These are phyloP conservation scores for Gallinago undulata DNA, from an alignment of 2,113 vertebrate genomes.

Conservation along the genomic window DNA sequence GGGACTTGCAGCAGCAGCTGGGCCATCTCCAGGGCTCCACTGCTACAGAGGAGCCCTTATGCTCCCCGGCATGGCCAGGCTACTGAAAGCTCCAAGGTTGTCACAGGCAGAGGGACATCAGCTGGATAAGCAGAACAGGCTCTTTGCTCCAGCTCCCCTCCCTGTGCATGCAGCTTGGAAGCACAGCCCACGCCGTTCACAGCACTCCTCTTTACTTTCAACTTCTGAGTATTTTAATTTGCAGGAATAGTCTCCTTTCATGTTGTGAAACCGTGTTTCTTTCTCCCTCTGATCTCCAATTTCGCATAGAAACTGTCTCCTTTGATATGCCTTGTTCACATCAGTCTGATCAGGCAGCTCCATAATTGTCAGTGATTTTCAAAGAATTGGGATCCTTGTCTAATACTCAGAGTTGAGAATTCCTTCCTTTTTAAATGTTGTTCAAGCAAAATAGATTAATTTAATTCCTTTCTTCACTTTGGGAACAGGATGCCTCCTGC, in stretches of 20 bases:
- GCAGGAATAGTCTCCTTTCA: slow-evolving; percentile 70
- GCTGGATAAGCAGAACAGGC: background rate
- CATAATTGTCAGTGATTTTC: slow-evolving; percentile 73
- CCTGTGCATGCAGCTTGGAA: slow-evolving; percentile 6
- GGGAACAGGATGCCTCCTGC: slow-evolving; percentile 36
- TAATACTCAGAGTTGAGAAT: slow-evolving; percentile 37
- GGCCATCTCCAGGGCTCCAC: background rate
- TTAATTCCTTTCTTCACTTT: slow-evolving; percentile 60
- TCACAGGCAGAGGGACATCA: background rate
- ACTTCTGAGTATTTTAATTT: slow-evolving; percentile 74
- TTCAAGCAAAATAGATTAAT: slow-evolving; percentile 71
- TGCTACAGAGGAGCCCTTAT: background rate
- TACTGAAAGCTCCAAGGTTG: background rate
- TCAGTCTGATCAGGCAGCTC: slow-evolving; percentile 70
- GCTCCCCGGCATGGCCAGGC: background rate
- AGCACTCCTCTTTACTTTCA: slow-evolving; percentile 68
- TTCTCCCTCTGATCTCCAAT: slow-evolving; percentile 71
- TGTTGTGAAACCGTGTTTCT: slow-evolving; percentile 62
- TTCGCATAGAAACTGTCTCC: slow-evolving; percentile 59
- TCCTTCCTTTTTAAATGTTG: slow-evolving; percentile 67
- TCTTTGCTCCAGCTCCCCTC: background rate
- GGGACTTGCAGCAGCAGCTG: background rate
- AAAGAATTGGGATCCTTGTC: slow-evolving; percentile 61
- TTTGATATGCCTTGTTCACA: slow-evolving; percentile 67
- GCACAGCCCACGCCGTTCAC: background rate